These are phyloP conservation scores for Ctenopoma multispine DNA, from an alignment of 2,797 vertebrate genomes.

Conservation along the genomic window DNA sequence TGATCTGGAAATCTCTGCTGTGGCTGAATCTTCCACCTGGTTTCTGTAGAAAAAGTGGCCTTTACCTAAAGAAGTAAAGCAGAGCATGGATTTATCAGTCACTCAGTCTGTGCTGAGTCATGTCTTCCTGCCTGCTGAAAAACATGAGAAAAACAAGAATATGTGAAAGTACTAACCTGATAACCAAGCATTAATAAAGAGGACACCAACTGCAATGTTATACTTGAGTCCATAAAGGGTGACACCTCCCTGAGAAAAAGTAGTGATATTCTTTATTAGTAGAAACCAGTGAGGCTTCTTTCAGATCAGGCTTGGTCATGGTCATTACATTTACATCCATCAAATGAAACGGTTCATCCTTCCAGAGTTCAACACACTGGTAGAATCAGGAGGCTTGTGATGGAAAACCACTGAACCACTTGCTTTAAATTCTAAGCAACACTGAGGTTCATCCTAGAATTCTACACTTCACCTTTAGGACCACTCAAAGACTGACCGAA, in stretches of 20 bases:
- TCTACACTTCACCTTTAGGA: background rate
- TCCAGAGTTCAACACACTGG: too few relatives aligned
- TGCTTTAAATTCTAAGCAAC: too few relatives aligned
- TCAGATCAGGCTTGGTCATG: background rate
- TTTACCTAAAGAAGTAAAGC: slow-evolving; percentile 60
- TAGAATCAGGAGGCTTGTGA: background rate
- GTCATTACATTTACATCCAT: too few relatives aligned
- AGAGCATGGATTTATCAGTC: slow-evolving; percentile 5
- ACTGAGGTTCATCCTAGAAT: background rate
- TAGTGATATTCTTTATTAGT: too few relatives aligned
- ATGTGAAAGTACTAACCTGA: slow-evolving; percentile 73
- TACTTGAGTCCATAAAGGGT: slow-evolving; percentile 82
- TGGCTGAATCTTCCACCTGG: slow-evolving; percentile 86
- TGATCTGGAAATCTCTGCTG: slow-evolving; percentile 86
- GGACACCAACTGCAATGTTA: slow-evolving; percentile 84
- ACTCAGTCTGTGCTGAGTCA: background rate
- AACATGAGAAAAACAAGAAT: background rate
- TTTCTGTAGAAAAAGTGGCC: slow-evolving; percentile 85
- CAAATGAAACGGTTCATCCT: too few relatives aligned
- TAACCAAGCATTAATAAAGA: slow-evolving; percentile 87
- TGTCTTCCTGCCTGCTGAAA: background rate
- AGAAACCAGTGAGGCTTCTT: background rate
- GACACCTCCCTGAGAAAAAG: slow-evolving; percentile 82
- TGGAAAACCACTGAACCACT: too few relatives aligned
- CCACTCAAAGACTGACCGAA: slow-evolving; percentile 61